Evolutionary conservation across 2,113 vertebrate genomes (phyloP).

Genomic region (Cephalopterus ornatus): DNA sequence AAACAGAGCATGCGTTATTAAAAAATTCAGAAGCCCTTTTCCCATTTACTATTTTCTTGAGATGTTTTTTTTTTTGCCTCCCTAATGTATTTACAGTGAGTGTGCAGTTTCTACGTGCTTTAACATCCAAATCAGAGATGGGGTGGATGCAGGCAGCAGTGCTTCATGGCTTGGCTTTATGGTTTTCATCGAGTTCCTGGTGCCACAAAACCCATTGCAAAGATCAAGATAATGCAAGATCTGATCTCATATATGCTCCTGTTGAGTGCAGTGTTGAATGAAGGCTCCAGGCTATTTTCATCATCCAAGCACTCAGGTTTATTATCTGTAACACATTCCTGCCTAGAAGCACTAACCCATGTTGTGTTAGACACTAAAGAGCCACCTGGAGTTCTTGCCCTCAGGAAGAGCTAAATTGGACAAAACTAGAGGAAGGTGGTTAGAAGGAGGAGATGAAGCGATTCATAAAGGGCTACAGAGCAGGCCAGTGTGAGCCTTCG

Average conservation of each 20-base stretch:
- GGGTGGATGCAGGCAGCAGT: background rate
- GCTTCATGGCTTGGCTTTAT: background rate
- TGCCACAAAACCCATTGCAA: background rate
- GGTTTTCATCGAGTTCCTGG: background rate
- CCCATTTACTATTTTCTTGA: background rate
- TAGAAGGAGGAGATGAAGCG: background rate
- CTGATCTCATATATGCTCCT: background rate
- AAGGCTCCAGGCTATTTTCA: slow-evolving; percentile 43
- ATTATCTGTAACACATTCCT: slow-evolving; percentile 25
- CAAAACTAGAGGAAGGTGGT: background rate
- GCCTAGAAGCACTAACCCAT: background rate
- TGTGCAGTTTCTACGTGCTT: background rate
- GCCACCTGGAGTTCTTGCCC: slow-evolving; percentile 11
- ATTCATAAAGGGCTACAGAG: background rate
- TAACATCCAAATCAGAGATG: background rate
- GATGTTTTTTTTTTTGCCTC: background rate
- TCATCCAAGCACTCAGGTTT: background rate
- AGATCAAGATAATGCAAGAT: background rate
- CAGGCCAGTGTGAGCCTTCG: background rate
- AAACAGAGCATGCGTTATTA: background rate
- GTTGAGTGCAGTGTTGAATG: background rate
- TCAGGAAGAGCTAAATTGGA: slow-evolving; percentile 29
- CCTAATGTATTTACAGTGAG: background rate
- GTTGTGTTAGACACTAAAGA: slow-evolving; percentile 13
- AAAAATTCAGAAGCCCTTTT: slow-evolving; percentile 2